A percentile compares a stretch with the other conserved stretches of the same genome.
phyloP scores from a whole-genome alignment of 2,888 invertebrate genomes.

The Plagodis dolabraria region DNA sequence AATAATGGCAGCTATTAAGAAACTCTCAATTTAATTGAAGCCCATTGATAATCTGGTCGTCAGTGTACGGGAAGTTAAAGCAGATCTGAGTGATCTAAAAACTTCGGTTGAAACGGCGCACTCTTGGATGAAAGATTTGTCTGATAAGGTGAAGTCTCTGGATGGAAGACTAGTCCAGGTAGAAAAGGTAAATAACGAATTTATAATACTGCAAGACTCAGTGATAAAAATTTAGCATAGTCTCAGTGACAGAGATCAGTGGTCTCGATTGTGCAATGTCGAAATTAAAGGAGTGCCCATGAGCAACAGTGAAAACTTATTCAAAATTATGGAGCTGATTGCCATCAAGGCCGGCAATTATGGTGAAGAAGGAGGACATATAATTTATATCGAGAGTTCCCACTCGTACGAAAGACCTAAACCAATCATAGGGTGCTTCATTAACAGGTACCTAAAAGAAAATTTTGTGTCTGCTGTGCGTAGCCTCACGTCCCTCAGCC shows the following conservation, averaged over 20 bases:
- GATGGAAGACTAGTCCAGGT: neutral
- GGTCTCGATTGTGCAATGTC: neutral
- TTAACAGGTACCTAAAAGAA: neutral
- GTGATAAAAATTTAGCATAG: neutral
- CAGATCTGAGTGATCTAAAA: neutral
- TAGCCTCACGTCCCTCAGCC: neutral
- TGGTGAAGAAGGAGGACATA: neutral
- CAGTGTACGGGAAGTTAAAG: neutral
- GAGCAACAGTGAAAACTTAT: neutral
- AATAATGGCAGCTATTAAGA: neutral
- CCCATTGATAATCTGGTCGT: neutral
- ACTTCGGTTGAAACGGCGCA: neutral
- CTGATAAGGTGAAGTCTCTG: neutral
- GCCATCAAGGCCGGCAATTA: neutral
- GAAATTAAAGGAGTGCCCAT: neutral
- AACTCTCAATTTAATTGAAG: neutral
- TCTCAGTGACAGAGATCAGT: neutral
- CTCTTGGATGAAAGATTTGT: neutral
- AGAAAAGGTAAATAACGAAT: neutral
- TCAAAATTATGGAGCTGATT: neutral
- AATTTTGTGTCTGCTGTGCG: neutral
- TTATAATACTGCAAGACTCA: neutral
- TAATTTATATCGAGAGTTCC: neutral
- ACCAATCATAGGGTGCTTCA: neutral
- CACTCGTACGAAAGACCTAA: neutral